These are phyloP conservation scores for Zaprionus lachaisei DNA, from an alignment of 1,140 invertebrate species.

Conservation along the genomic window DNA sequence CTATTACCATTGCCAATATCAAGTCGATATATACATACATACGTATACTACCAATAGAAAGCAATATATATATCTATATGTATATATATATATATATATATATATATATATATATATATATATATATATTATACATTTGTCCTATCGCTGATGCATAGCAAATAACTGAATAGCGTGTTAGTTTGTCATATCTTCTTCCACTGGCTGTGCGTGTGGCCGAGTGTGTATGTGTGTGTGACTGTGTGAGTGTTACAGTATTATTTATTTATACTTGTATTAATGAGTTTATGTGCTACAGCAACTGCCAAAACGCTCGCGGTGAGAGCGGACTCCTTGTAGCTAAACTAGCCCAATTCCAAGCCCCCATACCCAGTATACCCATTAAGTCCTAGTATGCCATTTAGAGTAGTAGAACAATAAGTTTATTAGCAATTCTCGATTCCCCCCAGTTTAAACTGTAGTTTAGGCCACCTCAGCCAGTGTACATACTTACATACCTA, in stretches of 20 bases:
- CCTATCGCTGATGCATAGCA: slow-evolving; percentile 67
- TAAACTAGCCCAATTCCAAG: slow-evolving; percentile 21
- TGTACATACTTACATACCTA: slow-evolving; percentile 40
- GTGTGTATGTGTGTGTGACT: slow-evolving; percentile 13
- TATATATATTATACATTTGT: slow-evolving; percentile 37
- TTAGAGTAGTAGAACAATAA: slow-evolving; percentile 30
- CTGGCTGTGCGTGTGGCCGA: slow-evolving; percentile 67
- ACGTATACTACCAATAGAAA: background rate
- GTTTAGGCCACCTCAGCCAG: slow-evolving; percentile 56
- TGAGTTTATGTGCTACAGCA: slow-evolving; percentile 57
- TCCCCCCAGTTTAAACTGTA: slow-evolving; percentile 23
- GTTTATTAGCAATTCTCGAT: slow-evolving; percentile 49
- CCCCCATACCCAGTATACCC: slow-evolving; percentile 22
- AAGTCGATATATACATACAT: slow-evolving; percentile 25
- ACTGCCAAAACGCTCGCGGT: slow-evolving; percentile 70
- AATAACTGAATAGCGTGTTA: slow-evolving; percentile 75
- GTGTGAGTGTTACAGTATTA: slow-evolving; percentile 67
- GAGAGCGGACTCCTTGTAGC: slow-evolving; percentile 51
- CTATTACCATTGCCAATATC: slow-evolving; percentile 69
- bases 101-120: slow-evolving; percentile 24
- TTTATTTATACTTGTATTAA: slow-evolving; percentile 50
- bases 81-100: background rate
- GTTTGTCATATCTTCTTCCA: slow-evolving; percentile 68
- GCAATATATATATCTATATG: slow-evolving; percentile 33
- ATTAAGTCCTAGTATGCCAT: slow-evolving; percentile 47